These are phyloP conservation scores for Oncopeltus fasciatus DNA, from an alignment of 1,140 invertebrate genomes.

Conservation along the genomic window DNA sequence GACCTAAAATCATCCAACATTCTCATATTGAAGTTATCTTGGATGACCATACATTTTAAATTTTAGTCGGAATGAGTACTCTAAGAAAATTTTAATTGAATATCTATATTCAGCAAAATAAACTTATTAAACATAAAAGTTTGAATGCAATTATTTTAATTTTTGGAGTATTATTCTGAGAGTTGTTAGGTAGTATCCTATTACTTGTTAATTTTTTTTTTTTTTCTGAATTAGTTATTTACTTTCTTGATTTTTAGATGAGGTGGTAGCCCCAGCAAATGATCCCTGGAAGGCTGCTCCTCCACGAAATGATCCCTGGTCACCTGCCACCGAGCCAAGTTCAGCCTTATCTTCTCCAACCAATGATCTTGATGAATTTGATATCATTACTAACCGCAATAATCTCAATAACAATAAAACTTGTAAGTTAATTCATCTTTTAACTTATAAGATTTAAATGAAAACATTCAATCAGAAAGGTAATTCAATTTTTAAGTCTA, in stretches of 20 bases:
- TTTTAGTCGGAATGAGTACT: too few species aligned
- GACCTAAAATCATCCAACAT: too few species aligned
- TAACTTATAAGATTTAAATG: too few species aligned
- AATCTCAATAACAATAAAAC: slow-evolving; percentile 31
- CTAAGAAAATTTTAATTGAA: too few species aligned
- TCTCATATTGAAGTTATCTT: too few species aligned
- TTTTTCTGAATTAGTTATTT: background rate
- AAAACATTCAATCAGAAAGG: too few species aligned
- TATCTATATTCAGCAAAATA: too few species aligned
- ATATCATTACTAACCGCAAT: slow-evolving; percentile 57
- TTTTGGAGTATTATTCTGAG: too few species aligned
- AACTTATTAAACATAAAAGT: too few species aligned
- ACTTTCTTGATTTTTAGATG: background rate
- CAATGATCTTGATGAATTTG: slow-evolving; percentile 44
- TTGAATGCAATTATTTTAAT: too few species aligned
- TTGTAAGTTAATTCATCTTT: slow-evolving; percentile 31
- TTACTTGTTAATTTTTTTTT: background rate
- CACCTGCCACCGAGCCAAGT: slow-evolving; percentile 29
- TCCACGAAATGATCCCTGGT: slow-evolving; percentile 35
- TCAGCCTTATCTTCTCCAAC: slow-evolving; percentile 20
- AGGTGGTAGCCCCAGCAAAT: background rate
- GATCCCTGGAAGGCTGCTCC: slow-evolving; percentile 41
- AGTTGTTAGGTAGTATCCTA: background rate
- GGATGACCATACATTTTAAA: too few species aligned
- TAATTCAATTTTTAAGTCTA: too few species aligned